Evolutionary conservation across 1,140 invertebrate genomes (phyloP), one percentile per base, ranked within the genome.

Genomic region (Drosophila auraria): DNA sequence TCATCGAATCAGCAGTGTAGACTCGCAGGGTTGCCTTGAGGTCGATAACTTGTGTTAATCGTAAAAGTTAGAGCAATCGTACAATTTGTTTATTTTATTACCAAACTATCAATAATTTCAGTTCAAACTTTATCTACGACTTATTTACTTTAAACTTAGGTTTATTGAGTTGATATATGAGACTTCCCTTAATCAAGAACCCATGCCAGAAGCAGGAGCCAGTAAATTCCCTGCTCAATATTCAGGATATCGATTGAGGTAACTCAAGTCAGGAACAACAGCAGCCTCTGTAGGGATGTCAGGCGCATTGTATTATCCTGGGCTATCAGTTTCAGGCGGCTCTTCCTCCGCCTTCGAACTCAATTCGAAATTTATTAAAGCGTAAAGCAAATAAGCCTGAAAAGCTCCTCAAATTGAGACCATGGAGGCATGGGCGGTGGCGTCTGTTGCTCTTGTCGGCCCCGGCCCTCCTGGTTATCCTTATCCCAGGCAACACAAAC

Each of bases 331-430:
- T 75, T 76, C 72, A 65, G 51, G 27, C 25, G 23, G 42, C 8
- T 54, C 51, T 58, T n/a, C n/a, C 44, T 51, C 15, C 9, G 51
- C 25, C 33, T 36, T 38, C 53, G 65, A 76, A 61, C 66, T 68
- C 53, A 59, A 62, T 71, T 72, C 58, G 74, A 66, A 80, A 72
- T 60, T 80, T 68, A 77, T 71, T 72, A 64, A 77, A 68, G 81
- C 65, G 57, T 58, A 57, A 73, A 71, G 73, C 69, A 83, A 83
- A 71, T 72, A 70, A 65, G 66, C 68, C 54, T 27, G 51, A 40
- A 49, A 62, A 66, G 59, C 65, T 36, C 51, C 69, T 59, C 53
- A 42, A 40, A 44, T 23, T 40, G 61, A 51, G 40, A 25, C 36
- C 38, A 20, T 20, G 20, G 25, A 17, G 45, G 57, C 56, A 25